phyloP scores from a whole-genome alignment of 1,140 invertebrate species.

The Zaprionus taronus region DNA sequence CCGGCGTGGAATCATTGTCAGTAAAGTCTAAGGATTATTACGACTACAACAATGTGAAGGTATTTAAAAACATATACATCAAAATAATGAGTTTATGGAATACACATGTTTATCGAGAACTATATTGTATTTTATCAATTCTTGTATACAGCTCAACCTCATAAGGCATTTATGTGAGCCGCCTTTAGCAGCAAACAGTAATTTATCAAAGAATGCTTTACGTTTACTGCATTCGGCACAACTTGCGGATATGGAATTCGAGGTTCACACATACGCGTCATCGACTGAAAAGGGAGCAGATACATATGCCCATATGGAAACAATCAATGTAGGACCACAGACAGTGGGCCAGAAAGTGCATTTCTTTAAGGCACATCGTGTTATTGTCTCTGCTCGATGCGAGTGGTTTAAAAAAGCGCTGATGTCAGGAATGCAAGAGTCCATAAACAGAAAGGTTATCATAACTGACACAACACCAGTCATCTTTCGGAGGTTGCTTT shows the following conservation, averaged over 20 bases:
- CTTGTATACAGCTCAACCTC: constrained; percentile 86
- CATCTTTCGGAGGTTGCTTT: constrained; percentile 87
- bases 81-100: background rate
- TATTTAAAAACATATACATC: constrained; percentile 15
- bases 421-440: constrained; percentile 89
- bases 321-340: background rate
- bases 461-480: constrained; percentile 88
- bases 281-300: background rate
- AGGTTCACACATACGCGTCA: constrained; percentile 84
- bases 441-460: constrained; percentile 89
- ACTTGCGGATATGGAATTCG: constrained; percentile 88
- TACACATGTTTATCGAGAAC: background rate
- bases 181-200: constrained; percentile 86
- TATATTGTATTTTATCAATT: background rate
- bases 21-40: constrained; percentile 54
- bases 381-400: constrained; percentile 88
- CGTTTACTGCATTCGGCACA: constrained; percentile 85
- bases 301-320: background rate
- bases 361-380: constrained; percentile 87
- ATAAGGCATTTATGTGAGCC: constrained; percentile 87
- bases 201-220: constrained; percentile 86
- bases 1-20: constrained; percentile 30
- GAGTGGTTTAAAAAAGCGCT: constrained; percentile 90
- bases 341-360: constrained; percentile 55
- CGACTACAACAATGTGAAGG: constrained; percentile 80